A percentile compares a stretch with the other conserved stretches of the same genome.
Conservation (phyloP, 2,888 invertebrate species). For the Creontiades dilutus region DNA sequence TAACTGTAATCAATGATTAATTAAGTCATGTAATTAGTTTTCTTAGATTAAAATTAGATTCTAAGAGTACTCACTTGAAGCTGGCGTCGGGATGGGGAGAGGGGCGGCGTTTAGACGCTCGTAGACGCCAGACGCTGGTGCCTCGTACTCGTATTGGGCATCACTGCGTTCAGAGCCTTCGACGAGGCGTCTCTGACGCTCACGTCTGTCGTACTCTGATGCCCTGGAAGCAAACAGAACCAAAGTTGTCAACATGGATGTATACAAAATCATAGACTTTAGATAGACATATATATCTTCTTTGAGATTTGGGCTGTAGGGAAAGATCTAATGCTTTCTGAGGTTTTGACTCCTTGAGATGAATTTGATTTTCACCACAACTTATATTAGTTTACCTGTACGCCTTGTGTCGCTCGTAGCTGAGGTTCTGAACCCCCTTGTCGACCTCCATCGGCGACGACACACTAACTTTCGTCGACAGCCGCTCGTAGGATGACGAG, state of each 20-base stretch:
- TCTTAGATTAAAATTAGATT: no score
- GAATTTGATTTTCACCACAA: no score
- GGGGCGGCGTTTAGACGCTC: conserved; percentile 21
- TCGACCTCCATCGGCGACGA: not conserved
- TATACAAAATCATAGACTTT: no score
- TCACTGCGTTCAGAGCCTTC: not conserved
- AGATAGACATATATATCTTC: no score
- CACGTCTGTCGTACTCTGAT: conserved; percentile 19
- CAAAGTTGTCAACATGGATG: no score
- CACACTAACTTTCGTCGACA: not conserved
- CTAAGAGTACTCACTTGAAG: conserved; percentile 7
- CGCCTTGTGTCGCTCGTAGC: conserved; percentile 18
- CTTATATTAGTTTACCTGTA: not conserved
- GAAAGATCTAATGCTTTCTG: no score
- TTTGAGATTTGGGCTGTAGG: no score
- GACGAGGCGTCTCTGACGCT: not conserved
- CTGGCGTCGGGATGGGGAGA: not conserved
- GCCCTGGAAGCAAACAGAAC: not conserved
- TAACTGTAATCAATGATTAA: no score
- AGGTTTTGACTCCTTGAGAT: no score
- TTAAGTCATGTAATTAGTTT: no score
- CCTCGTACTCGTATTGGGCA: not conserved
- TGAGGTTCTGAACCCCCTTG: conserved; percentile 14
- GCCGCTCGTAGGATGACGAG: conserved; percentile 38
- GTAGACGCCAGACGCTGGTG: not conserved